A percentile compares a stretch with the other conserved stretches of the same genome.
phyloP scores from a whole-genome alignment of 2,113 vertebrate species.

The Tichodroma muraria region DNA sequence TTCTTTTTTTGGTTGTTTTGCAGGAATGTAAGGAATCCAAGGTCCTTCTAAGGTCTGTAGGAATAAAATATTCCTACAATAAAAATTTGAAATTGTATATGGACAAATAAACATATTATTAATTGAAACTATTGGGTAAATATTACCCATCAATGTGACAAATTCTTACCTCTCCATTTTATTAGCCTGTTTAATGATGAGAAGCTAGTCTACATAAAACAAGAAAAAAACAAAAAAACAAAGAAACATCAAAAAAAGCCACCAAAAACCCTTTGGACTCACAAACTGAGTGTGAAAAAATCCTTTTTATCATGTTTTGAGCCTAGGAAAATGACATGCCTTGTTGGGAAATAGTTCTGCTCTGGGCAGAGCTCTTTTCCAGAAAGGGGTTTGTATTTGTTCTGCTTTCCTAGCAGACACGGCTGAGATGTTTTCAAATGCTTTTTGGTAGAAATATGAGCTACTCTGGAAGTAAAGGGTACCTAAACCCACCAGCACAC shows the following conservation, averaged over 20 bases:
- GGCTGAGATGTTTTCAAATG: not conserved
- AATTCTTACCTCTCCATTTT: not conserved
- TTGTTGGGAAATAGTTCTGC: not conserved
- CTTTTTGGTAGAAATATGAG: not conserved
- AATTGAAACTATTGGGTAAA: not conserved
- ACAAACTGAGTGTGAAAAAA: not conserved
- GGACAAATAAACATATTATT: not conserved
- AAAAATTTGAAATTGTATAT: not conserved
- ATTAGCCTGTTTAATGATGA: not conserved
- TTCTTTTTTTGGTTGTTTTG: no score
- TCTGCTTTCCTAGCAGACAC: not conserved
- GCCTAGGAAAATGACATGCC: rapidly evolving
- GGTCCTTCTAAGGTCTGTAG: not conserved
- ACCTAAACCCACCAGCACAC: not conserved
- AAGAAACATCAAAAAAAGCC: not conserved
- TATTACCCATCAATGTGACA: not conserved
- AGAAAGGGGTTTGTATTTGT: not conserved
- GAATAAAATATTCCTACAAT: not conserved
- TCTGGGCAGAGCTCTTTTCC: not conserved
- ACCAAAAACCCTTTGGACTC: not conserved
- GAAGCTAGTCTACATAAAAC: not conserved
- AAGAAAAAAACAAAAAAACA: not conserved
- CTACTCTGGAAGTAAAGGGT: not conserved
- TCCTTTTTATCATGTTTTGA: not conserved
- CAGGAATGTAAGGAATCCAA: not conserved